These are phyloP conservation scores for Megaceryle alcyon DNA, from an alignment of 2,797 vertebrate genomes.

Conservation along the genomic window DNA sequence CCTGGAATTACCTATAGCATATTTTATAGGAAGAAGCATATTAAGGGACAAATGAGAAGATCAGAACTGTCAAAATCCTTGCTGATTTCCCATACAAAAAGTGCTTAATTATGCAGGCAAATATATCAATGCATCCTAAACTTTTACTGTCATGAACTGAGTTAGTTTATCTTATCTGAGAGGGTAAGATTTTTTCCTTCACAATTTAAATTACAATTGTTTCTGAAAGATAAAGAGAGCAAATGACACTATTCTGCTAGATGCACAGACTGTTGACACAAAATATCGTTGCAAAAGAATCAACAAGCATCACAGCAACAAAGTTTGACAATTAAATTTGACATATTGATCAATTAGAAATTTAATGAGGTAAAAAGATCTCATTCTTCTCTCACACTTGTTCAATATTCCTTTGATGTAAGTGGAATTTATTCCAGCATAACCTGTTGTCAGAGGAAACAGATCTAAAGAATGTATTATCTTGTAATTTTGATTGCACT, in stretches of 20 bases:
- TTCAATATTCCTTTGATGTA: slow-evolving; percentile 18
- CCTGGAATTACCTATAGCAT: not conserved
- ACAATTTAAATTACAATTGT: not conserved
- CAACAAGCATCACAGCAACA: not conserved
- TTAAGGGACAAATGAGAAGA: not conserved
- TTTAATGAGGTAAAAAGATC: not conserved
- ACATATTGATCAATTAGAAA: slow-evolving; percentile 8
- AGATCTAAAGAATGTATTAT: not conserved
- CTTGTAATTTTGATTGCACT: not conserved
- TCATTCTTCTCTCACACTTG: not conserved
- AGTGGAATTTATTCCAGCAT: slow-evolving; percentile 13
- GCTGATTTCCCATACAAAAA: not conserved
- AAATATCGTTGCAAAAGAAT: not conserved
- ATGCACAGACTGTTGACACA: not conserved
- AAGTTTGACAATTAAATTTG: not conserved
- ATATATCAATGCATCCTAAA: not conserved
- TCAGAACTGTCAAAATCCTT: not conserved
- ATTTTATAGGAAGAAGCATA: not conserved
- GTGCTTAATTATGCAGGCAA: not conserved
- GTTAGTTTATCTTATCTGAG: not conserved
- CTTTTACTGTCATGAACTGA: not conserved
- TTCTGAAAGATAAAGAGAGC: slow-evolving; percentile 2
- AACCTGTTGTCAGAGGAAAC: not conserved
- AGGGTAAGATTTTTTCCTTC: not conserved
- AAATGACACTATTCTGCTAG: not conserved